Evolutionary conservation across 2,113 vertebrate species (phyloP), one percentile per base, ranked within the genome.

Genomic region (Hyperoodon ampullatus): DNA sequence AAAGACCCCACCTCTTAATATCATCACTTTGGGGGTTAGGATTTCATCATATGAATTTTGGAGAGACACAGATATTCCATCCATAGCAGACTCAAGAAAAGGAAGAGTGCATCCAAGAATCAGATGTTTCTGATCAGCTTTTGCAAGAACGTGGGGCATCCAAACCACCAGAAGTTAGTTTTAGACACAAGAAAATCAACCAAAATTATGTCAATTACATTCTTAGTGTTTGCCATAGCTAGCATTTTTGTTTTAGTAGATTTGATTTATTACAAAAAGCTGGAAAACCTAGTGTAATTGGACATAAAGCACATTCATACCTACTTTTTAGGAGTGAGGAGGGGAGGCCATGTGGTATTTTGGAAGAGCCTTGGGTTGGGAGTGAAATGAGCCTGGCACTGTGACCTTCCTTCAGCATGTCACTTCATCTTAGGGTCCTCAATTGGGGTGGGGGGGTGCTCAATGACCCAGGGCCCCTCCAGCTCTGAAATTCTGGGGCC

Each of bases 151-250:
- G 6, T 68, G 21, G 4, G 28, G 35, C 42, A 84, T 33, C 9
- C 47, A 95, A 78, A 53, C 58, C 16, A 87, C 35, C 35, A 63
- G 30, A 87, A 87, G 70, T 78, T 53, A 12, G 53, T 65, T 85
- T 24, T 42, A 42, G 44, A 24, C 26, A 88, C 28, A 85, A 85
- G 60, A 92, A 93, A 95, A 93, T 60, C 21, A 39, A 63, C 7
- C 33, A 72, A n/a, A 88, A 90, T n/a, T 18, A 21, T 71, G 11
- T 35, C 85, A 53, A 33, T 95, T 88, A 81, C 93, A 28, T 93
- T 70, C 23, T 90, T 60, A 28, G 47, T 83, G 18, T 83, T 90
- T 95, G 10, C 15, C 71, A 5, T 70, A 93, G 39, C 39, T 83
- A 78, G 39, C 2, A 68, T 82, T 81, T 80, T 63, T 63, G 3